These are phyloP conservation scores for Apis mellifera DNA, from an alignment of 1,140 invertebrate genomes.

Conservation along the genomic window DNA sequence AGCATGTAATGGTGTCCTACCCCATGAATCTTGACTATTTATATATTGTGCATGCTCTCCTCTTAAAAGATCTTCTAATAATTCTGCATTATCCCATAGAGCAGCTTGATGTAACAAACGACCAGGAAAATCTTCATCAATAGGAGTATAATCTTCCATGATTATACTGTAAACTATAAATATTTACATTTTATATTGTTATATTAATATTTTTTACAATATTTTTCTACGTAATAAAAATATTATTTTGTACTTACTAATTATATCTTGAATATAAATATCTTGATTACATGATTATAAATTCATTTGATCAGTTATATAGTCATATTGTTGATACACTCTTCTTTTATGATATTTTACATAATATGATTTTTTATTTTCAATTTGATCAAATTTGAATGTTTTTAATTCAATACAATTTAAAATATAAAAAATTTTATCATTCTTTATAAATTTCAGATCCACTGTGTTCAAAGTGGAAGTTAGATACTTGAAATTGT, in stretches of 20 bases:
- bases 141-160: conserved; percentile 86
- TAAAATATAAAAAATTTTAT: neutral
- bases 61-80: conserved; percentile 90
- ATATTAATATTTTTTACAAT: neutral
- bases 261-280: neutral
- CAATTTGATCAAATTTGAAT: conserved; percentile 10
- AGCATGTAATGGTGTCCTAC: conserved; percentile 91
- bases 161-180: conserved; percentile 31
- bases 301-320: conserved; percentile 7
- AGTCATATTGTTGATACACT: neutral
- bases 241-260: conserved; percentile 24
- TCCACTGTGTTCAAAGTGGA: conserved; percentile 30
- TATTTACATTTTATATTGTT: neutral
- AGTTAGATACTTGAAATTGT: conserved; percentile 13
- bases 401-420: conserved; percentile 10
- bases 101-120: conserved; percentile 92
- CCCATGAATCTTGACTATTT: conserved; percentile 89
- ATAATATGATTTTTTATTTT: conserved; percentile 15
- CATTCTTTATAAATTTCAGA: neutral
- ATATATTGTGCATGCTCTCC: conserved; percentile 87
- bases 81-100: conserved; percentile 94
- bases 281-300: conserved; percentile 8
- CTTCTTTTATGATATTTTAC: conserved; percentile 25
- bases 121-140: conserved; percentile 91
- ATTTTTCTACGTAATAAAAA: neutral